Base-by-base conservation (phyloP, 1,140 invertebrate species). In the Drosophila bocqueti region DNA sequence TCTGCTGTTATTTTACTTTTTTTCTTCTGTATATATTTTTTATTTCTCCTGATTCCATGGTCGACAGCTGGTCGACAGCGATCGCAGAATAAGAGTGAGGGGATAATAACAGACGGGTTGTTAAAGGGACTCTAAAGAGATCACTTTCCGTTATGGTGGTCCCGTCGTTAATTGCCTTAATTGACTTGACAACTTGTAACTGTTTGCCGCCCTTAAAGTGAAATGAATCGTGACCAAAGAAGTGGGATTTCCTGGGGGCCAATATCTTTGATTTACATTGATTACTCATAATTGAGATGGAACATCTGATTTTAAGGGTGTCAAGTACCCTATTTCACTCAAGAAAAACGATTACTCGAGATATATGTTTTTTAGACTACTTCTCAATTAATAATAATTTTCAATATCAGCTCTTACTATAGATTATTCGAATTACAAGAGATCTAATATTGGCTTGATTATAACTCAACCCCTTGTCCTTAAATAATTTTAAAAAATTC, bases 121-220 rank as follows among this genome's bases (percentile, higher is more conserved):
- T 36, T 63, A 61, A 67, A 47, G 40, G 54, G 59, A 52, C 31
- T 42, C 21, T 40, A 24, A 38, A 57, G 62, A 60, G 21, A 61
- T 73, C 67, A 83, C 80, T 87, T 83, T 87, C 84, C 84, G 83
- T 83, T 83, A 81, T 83, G 81, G 49, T 79, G 47, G 60, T 47
- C 65, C 76, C 66, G 9, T 75, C 13, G 13, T 72, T 89, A 86
- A 86, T 89, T 86, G 72, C 31, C 69, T 50, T 74, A 74, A 83
- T 83, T 83, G 80, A 69, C 60, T 57, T 68, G 75, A 80, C 76
- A 83, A 77, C 57, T 63, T 77, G 84, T 74, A 77, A 69, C 63
- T 58, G 66, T 45, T 49, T 72, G 71, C 66, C 72, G 65, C 68
- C 36, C 52, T 42, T 49, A 21, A 34, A 18, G 46, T 26, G 54